These are phyloP conservation scores for Pyxicephalus adspersus DNA, from an alignment of 2,113 vertebrate species.

Conservation along the genomic window DNA sequence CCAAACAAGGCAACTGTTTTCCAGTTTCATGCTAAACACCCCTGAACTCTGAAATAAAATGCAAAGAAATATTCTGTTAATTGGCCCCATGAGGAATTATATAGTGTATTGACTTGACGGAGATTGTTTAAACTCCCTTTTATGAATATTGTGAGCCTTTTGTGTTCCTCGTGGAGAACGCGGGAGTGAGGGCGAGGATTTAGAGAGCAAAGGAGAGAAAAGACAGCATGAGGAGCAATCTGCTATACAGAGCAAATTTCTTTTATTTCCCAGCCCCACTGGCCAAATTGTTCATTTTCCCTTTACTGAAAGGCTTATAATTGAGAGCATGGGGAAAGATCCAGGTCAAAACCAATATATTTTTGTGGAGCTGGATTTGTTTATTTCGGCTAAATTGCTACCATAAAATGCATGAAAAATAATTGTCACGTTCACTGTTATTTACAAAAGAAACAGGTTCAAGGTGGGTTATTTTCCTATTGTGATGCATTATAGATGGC, in stretches of 20 bases:
- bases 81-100: slow-evolving; percentile 53
- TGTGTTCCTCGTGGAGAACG: slow-evolving; percentile 16
- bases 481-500: background rate
- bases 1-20: slow-evolving; percentile 33
- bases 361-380: slow-evolving; percentile 4
- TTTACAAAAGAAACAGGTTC: background rate
- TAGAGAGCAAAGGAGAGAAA: slow-evolving; percentile 41
- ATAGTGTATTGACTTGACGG: slow-evolving; percentile 51
- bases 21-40: slow-evolving; percentile 33
- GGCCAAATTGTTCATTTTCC: slow-evolving; percentile 48
- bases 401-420: slow-evolving; percentile 11
- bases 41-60: slow-evolving; percentile 41
- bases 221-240: slow-evolving; percentile 21
- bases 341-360: slow-evolving; percentile 4
- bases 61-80: slow-evolving; percentile 54
- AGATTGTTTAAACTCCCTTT: slow-evolving; percentile 51
- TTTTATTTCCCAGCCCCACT: slow-evolving; percentile 22
- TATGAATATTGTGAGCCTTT: slow-evolving; percentile 33
- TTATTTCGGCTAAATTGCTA: slow-evolving; percentile 19
- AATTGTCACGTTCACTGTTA: background rate
- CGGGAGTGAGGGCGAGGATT: slow-evolving; percentile 13
- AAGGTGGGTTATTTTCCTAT: background rate
- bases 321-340: slow-evolving; percentile 26
- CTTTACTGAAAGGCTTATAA: slow-evolving; percentile 37
- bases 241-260: background rate